These are phyloP conservation scores for Myotis findleyi DNA, from an alignment of 2,797 vertebrate species.

Conservation along the genomic window DNA sequence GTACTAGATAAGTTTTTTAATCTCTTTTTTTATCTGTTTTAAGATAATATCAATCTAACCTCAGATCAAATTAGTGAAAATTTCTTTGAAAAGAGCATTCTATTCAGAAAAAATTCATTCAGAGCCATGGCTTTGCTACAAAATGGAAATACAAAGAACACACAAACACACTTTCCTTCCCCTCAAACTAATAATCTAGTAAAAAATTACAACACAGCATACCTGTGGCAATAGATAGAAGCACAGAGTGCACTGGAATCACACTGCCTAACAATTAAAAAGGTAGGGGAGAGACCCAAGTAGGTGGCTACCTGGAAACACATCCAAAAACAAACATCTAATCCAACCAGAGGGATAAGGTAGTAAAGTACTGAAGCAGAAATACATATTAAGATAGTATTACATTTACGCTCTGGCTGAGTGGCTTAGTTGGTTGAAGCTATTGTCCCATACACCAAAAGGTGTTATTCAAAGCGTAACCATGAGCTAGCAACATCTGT, in stretches of 20 bases:
- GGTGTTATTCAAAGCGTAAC: neutral
- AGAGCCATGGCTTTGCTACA: neutral
- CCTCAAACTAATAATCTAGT: neutral
- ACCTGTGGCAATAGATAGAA: neutral
- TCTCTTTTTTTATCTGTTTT: slow-evolving; percentile 4
- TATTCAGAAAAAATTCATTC: slow-evolving; percentile 31
- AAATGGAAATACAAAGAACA: neutral
- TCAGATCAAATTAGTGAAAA: neutral
- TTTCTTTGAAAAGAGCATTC: slow-evolving; percentile 1
- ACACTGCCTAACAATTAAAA: neutral
- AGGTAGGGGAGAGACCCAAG: neutral
- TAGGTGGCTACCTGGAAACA: neutral
- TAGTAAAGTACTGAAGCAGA: neutral
- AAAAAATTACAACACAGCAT: slow-evolving; percentile 39
- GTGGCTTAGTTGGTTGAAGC: neutral
- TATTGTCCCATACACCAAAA: neutral
- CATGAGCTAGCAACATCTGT: neutral
- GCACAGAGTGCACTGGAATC: neutral
- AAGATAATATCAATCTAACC: neutral
- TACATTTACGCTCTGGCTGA: neutral
- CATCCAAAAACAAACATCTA: neutral
- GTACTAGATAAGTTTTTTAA: neutral
- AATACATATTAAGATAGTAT: neutral
- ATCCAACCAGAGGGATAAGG: neutral
- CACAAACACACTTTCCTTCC: neutral